These are phyloP conservation scores for Dendrophyllia cribrosa DNA, from an alignment of 64 coral and sea anemone species.

Conservation along the genomic window DNA sequence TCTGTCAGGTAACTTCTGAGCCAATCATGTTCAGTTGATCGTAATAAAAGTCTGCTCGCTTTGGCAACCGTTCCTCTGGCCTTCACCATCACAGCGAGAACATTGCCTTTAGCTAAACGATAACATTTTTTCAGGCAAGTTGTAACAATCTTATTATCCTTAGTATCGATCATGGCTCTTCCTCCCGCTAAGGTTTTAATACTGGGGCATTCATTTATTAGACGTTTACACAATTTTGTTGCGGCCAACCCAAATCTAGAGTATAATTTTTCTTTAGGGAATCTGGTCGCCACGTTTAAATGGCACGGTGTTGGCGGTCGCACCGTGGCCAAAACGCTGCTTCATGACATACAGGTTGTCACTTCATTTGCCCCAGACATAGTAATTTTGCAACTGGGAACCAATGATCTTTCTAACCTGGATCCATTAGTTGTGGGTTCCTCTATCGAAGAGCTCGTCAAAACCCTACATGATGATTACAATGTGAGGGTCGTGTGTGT, in stretches of 20 bases:
- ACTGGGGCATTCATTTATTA: constrained; percentile 20
- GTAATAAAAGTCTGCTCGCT: no score
- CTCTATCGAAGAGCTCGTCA: background rate
- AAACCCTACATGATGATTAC: background rate
- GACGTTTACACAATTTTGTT: constrained; percentile 6
- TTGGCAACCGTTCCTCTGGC: no score
- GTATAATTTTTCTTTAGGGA: background rate
- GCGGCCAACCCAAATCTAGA: background rate
- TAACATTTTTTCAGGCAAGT: no score
- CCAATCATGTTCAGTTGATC: no score
- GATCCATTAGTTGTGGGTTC: background rate
- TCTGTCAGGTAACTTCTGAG: no score
- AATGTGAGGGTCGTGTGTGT: background rate
- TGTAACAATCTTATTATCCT: no score
- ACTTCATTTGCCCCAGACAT: no score
- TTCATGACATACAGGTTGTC: no score
- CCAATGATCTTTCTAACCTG: background rate
- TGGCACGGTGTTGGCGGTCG: background rate
- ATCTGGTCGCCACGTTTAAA: background rate
- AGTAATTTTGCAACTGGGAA: background rate
- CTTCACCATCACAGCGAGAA: no score
- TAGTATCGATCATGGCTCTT: background rate
- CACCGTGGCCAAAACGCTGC: no score
- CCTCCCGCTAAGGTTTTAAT: background rate
- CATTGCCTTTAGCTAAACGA: no score